Evolutionary conservation across 2,888 invertebrate species (phyloP).

Genomic region (Trichopria drosophilae): DNA sequence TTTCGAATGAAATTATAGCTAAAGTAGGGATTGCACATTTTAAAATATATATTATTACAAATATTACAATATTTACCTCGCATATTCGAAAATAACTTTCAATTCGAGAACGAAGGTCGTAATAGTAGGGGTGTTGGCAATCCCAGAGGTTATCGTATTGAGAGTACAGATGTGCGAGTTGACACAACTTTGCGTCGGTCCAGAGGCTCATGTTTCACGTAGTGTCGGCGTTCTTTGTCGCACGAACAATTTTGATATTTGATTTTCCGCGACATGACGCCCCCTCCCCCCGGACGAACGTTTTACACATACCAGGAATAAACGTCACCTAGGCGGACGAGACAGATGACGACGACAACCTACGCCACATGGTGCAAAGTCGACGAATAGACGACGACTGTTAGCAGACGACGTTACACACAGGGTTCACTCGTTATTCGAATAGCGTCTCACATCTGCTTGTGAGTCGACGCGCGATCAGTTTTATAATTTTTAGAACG

Average conservation of each 20-base stretch:
- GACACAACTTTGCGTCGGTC: conserved; percentile 24
- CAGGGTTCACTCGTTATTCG: too few species aligned
- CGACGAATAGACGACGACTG: too few species aligned
- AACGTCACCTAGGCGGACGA: conserved; percentile 3
- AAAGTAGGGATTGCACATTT: too few species aligned
- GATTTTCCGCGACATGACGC: conserved; percentile 14
- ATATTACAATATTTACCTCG: conserved; percentile 19
- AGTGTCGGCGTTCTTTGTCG: background rate
- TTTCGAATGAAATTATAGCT: too few species aligned
- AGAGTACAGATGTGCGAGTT: conserved; percentile 23
- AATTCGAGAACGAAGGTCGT: conserved; percentile 19
- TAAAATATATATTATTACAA: too few species aligned
- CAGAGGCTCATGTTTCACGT: conserved; percentile 21
- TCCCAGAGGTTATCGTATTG: conserved; percentile 28
- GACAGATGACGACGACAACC: conserved; percentile 18
- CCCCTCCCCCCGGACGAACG: conserved; percentile 9
- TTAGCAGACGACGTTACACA: too few species aligned
- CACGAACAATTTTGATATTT: conserved; percentile 22
- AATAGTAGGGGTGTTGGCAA: conserved; percentile 19
- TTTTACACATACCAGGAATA: background rate
- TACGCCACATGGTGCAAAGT: too few species aligned
- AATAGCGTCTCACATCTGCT: too few species aligned
- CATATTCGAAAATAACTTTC: conserved; percentile 22
- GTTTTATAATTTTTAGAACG: too few species aligned
- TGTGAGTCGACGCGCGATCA: too few species aligned